Evolutionary conservation across 1,140 invertebrate species (phyloP), one percentile per base, ranked within the genome.

Genomic region (Chironomus tepperi): DNA sequence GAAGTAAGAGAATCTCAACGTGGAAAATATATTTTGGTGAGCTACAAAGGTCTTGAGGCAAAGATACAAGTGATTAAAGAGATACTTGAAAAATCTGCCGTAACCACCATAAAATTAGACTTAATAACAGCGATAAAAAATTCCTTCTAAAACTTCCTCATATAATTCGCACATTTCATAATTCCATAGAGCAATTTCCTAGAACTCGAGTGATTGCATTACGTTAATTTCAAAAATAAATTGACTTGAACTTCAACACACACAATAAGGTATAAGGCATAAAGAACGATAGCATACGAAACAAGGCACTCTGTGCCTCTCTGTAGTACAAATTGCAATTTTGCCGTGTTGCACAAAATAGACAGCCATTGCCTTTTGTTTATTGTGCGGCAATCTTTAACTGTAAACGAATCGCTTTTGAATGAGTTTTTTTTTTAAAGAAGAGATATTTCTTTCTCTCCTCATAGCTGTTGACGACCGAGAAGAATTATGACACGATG

Each of bases 331-430:
- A 57, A n/a, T 57, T 57, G 47, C 47, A n/a, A 57, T 57, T 57
- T n/a, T n/a, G 12, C n/a, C 47, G 10, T 15, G 43, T 47, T 47
- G 43, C 43, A 47, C 43, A 47, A 47, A 47, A 15, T 57, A 57
- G 47, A 57, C 47, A 57, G 47, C 47, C 47, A 15, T 57, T 21
- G 65, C 65, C 19, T 70, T 70, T 70, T 70, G 65, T 70, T 70
- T 70, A 70, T 18, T 70, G 47, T 70, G 18, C 65, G 65, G 65
- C 65, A 70, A 70, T 70, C 19, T 70, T 70, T 70, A 70, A 70
- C 65, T 70, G 65, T 70, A 70, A 70, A 70, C 65, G 47, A 57
- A 57, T 57, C 47, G 47, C 47, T 57, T 57, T 57, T 57, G 47
- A 57, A 57, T 70, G 65, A 70, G 65, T 19, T 19, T 34, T 34